Base-by-base conservation (phyloP, 2,888 invertebrate species). In the Masnerella sp. region DNA sequence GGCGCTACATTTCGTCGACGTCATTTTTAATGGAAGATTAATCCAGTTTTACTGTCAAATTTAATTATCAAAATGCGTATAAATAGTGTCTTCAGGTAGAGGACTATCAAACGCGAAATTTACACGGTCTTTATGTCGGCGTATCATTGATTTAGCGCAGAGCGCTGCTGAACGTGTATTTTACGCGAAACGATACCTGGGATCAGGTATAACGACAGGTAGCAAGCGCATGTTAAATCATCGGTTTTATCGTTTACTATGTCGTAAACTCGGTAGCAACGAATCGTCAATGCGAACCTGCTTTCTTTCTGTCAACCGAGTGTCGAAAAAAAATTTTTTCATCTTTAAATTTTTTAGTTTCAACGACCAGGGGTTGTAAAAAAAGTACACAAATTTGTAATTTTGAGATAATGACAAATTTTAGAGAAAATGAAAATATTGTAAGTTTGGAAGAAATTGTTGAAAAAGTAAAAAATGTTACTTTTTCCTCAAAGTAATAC, bases 201-300 rank as follows among this genome's bases (percentile, higher is more conserved):
- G 51, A 56, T 67, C 58, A 58, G 58, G 67, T 58, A 58, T 38
- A 82, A 82, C 69, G 78, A 79, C 78, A 77, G 78, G 77, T 78
- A 75, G 77, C 71, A 76, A 77, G 65, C 77, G 73, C 59, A 77
- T 77, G 78, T 80, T 83, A 83, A 84, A 83, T 80, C 83, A 81
- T 81, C 80, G 76, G 81, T 77, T 84, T 84, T 84, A 84, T 84
- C 79, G 80, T 71, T 74, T 58, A 67, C 78, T 64, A 68, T 79
- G 75, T 78, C 78, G 76, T 82, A 83, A 84, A 84, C 74, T 81
- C 73, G 74, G 65, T 25, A 38, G 49, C 56, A 38, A 45, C 59
- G 68, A 45, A 74, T 77, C 45, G 68, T 71, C 58, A 42, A 64
- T 61, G 68, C 34, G 52, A 75, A 62, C 70, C 38, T 30, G 30